Evolutionary conservation across 2,797 vertebrate genomes (phyloP), one percentile per base, ranked within the genome.

Genomic region (Hypotaenidia philippensis): DNA sequence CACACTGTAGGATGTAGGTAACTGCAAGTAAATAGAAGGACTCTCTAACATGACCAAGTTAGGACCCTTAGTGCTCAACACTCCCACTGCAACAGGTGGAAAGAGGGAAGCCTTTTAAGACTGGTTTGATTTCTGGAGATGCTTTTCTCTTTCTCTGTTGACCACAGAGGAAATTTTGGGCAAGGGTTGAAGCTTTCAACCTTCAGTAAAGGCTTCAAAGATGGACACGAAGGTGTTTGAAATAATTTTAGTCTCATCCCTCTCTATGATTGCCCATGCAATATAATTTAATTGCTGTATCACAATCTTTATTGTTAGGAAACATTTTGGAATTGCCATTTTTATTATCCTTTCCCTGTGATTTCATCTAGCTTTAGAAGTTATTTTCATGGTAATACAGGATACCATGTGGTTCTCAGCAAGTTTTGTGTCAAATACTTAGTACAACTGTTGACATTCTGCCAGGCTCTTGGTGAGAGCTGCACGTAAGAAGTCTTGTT

Each of bases 391-490:
- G 65, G n/a, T 83, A 92, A 89, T 82, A n/a, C 44, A 27, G 70
- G 70, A 68, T 87, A 82, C 41, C 82, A 49, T 76, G 65, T 81
- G 53, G 76, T 72, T 96, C 89, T 91, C 72, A 59, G 86, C 75
- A 90, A 94, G 92, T 94, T 92, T 96, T 91, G 52, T 92, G 95
- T 96, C 1, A 0, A 92, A 68, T 92, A 52, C 91, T 93, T 85
- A 88, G 72, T 92, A 75, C 55, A 79, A 94, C 83, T 57, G 29
- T 87, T 97, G 95, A 96, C 40, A 80, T 89, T 96, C 40, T 97
- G 85, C 89, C 93, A 97, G 69, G 64, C n/a, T 79, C 92, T 95
- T 65, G 85, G 80, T 96, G 92, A 90, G 94, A 96, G 63, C 66
- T 79, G 49, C 65, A 87, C 92, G 76, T 95, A 91, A 96, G 82